A percentile compares a stretch with the other conserved stretches of the same genome.
Evolutionary conservation across 2,113 vertebrate species (phyloP).

Genomic region (Empidonax traillii): DNA sequence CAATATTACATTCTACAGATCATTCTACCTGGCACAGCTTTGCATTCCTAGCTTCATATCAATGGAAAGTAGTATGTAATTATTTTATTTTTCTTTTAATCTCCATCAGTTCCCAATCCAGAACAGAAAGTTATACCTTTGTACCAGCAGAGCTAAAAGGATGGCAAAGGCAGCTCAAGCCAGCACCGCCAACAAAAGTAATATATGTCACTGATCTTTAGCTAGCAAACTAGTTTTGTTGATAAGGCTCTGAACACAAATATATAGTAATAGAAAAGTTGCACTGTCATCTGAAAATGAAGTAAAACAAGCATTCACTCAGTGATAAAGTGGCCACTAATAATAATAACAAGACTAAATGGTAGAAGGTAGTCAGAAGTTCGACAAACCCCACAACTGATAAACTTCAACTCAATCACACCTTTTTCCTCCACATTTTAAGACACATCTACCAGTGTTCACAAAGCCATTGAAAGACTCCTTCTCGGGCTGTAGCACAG

Average conservation of each 20-base stretch:
- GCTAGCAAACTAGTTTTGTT: neutral
- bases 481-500: neutral
- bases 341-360: neutral
- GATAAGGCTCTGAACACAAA: neutral
- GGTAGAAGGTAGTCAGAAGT: neutral
- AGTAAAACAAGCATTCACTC: neutral
- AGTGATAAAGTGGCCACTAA: neutral
- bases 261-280: neutral
- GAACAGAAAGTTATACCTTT: neutral
- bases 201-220: neutral
- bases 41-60: neutral
- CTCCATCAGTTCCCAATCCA: neutral
- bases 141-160: neutral
- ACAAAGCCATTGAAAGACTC: neutral
- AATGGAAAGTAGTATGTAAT: neutral
- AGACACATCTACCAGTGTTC: neutral
- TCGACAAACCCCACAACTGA: neutral
- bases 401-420: neutral
- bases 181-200: neutral
- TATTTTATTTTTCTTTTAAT: neutral
- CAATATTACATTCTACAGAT: neutral
- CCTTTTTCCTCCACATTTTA: neutral
- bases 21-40: neutral
- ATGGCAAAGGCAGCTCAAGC: neutral
- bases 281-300: neutral